These are phyloP conservation scores for Elmis aenea DNA, from an alignment of 2,888 invertebrate species.

Conservation along the genomic window DNA sequence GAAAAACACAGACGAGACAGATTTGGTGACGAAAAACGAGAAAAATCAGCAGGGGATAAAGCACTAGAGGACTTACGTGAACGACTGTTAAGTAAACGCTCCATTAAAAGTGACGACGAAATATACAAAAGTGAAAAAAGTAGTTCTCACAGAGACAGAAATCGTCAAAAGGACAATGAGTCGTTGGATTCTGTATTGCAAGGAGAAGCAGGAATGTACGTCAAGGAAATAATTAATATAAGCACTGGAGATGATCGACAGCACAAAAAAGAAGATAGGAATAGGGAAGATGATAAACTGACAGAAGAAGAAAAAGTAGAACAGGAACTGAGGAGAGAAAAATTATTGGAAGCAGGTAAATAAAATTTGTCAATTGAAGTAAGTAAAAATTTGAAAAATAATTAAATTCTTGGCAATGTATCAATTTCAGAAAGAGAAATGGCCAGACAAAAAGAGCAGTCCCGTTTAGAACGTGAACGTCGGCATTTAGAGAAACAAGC, in stretches of 20 bases:
- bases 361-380: conserved; percentile 4
- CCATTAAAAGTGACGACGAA: conserved; percentile 55
- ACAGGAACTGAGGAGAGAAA: conserved; percentile 59
- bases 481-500: conserved; percentile 51
- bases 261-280: conserved; percentile 29
- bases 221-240: conserved; percentile 46
- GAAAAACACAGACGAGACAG: conserved; percentile 37
- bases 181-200: conserved; percentile 37
- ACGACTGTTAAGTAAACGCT: conserved; percentile 64
- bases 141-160: conserved; percentile 31
- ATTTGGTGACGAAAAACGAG: conserved; percentile 40
- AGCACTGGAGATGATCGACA: conserved; percentile 37
- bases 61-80: conserved; percentile 73
- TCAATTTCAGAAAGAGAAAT: conserved; percentile 60
- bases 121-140: conserved; percentile 27
- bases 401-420: background rate
- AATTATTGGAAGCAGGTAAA: conserved; percentile 64
- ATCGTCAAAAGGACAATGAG: conserved; percentile 29
- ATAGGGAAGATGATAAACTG: conserved; percentile 48
- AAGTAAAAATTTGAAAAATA: background rate
- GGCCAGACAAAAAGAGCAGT: conserved; percentile 71
- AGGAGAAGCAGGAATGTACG: conserved; percentile 44
- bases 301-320: conserved; percentile 43
- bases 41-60: conserved; percentile 54
- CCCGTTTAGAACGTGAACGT: conserved; percentile 68